Percentiles rank a stretch among this genome's conserved stretches.
Evolutionary conservation across 2,797 vertebrate genomes (phyloP).

Genomic region (Bovichtus diacanthus): DNA sequence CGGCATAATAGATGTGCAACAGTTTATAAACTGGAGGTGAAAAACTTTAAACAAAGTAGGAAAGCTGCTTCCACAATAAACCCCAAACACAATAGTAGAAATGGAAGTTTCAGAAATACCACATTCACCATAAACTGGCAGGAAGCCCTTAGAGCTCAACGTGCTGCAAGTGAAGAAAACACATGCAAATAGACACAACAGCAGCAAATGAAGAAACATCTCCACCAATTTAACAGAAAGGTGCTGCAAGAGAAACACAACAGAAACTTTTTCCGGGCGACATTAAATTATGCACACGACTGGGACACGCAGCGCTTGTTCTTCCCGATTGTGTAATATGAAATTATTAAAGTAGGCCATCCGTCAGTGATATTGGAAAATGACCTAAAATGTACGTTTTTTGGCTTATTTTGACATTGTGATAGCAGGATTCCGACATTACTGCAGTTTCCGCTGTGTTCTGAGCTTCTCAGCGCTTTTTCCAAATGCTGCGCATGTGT

Average conservation of each 20-base stretch:
- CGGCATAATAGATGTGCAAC: slow-evolving; percentile 7
- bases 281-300: background rate
- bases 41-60: slow-evolving; percentile 8
- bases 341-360: background rate
- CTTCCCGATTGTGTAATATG: no score
- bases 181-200: background rate
- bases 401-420: no score
- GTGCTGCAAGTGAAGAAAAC: background rate
- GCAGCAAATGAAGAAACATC: background rate
- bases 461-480: no score
- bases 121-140: slow-evolving; percentile 19
- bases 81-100: slow-evolving; percentile 8
- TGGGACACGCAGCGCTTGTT: background rate
- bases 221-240: background rate
- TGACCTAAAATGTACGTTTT: no score
- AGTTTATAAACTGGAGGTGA: background rate
- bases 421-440: no score
- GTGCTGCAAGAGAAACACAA: background rate
- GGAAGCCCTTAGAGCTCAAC: background rate
- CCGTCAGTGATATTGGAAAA: no score
- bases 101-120: slow-evolving; percentile 24
- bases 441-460: background rate
- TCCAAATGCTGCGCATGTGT: background rate
- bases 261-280: background rate
- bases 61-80: slow-evolving; percentile 16